Base-by-base conservation (phyloP, 2,797 vertebrate genomes). In the Oreochromis grahami region DNA sequence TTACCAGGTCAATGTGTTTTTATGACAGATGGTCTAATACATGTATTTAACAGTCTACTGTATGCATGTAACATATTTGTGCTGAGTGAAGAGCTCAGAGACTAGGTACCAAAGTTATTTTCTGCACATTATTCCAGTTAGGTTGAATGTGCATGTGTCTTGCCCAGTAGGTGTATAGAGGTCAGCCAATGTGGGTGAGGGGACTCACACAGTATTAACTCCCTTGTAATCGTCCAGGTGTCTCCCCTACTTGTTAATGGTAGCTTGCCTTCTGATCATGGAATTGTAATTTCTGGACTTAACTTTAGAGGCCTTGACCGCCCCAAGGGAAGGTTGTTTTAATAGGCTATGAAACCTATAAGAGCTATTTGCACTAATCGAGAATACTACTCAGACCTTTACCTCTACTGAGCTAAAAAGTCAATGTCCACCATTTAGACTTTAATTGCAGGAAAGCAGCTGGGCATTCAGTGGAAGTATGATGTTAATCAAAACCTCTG, bases 391-490 rank as follows among this genome's bases (percentile, higher is more conserved):
- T 19, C 56, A 11, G 56, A 19, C 29, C 34, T 60, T 60, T 60
- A 60, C 15, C 56, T 34, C 29, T 60, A 60, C 56, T 60, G 56
- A 60, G 56, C 29, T 34, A 60, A 60, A 60, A 34, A 34, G 56
- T 60, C 56, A 60, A 60, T 34, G 9, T 60, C 29, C 29, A 60
- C 56, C 29, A 34, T 60, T 34, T 60, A 60, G 9, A 60, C 29
- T 34, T 60, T 60, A 60, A 34, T 60, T 60, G 29, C 56, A 60
- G 56, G 29, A 60, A 34, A 60, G 56, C 56, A 60, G 56, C 56
- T 34, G 15, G 15, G 56, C 56, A 60, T 60, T 60, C 56, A 34
- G 56, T 60, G 56, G 56, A 60, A 60, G 56, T 34, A 60, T 19
- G 29, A 3, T 19, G 29, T 60, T 19, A 60, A 60, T 11, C 15